Conservation (phyloP, 2,797 vertebrate species). For the Microtus obscurus region DNA sequence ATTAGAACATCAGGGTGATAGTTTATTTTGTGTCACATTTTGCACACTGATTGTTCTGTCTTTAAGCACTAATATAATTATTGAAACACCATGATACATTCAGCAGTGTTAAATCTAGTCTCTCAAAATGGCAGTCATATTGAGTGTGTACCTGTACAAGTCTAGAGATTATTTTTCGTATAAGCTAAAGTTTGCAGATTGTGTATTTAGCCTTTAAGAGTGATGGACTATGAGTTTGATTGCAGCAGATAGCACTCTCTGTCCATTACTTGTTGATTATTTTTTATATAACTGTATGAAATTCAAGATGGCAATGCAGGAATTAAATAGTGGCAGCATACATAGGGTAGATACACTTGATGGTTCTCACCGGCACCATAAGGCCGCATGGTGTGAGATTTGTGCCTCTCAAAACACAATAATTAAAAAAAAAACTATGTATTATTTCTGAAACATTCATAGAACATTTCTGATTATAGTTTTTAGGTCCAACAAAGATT, state of each 20-base stretch:
- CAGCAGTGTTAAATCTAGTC: not conserved
- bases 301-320: not conserved
- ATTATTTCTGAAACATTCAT: not conserved
- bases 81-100: not conserved
- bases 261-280: not conserved
- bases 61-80: constrained; percentile 25
- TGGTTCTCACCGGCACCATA: not conserved
- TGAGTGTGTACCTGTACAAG: not conserved
- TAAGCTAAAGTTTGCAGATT: not conserved
- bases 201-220: not conserved
- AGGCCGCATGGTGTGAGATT: not conserved
- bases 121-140: not conserved
- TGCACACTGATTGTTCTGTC: constrained; percentile 4
- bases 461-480: not conserved
- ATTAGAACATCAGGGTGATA: not conserved
- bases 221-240: not conserved
- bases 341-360: not conserved
- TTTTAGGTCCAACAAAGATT: not conserved
- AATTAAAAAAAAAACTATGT: not conserved
- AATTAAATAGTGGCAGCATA: not conserved
- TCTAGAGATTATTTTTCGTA: not conserved
- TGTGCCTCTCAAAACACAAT: not conserved
- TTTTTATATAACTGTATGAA: not conserved
- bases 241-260: not conserved
- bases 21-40: not conserved